These are phyloP conservation scores for Sebastes oblongus DNA, from an alignment of 2,797 vertebrate species.

Conservation along the genomic window DNA sequence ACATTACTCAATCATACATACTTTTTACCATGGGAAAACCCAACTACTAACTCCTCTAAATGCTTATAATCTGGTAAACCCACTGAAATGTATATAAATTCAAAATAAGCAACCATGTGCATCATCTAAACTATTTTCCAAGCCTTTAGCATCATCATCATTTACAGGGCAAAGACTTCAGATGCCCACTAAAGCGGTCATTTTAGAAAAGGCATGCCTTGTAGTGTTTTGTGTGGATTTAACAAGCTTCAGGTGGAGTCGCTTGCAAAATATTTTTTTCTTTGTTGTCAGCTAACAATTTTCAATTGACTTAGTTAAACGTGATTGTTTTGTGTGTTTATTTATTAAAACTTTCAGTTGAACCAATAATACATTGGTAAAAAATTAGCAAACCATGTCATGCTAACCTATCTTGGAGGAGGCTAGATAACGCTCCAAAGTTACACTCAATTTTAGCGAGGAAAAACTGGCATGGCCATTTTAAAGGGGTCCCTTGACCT, in stretches of 20 bases:
- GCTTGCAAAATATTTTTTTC: too few species aligned
- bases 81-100: not conserved
- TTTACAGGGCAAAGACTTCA: not conserved
- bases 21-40: not conserved
- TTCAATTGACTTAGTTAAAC: not conserved
- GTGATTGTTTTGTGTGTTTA: not conserved
- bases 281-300: not conserved
- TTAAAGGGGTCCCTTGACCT: too few species aligned
- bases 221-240: too few species aligned
- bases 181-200: not conserved
- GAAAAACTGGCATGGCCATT: too few species aligned
- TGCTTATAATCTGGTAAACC: too few species aligned
- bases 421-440: too few species aligned
- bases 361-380: too few species aligned
- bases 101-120: not conserved
- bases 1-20: too few species aligned
- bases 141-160: not conserved
- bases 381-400: too few species aligned
- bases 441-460: too few species aligned
- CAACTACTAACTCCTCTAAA: not conserved
- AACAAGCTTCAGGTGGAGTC: too few species aligned
- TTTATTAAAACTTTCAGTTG: not conserved
- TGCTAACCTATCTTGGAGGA: too few species aligned
- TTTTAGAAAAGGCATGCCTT: not conserved
- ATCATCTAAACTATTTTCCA: not conserved